Base-by-base conservation (phyloP, 2,797 vertebrate species). In the Jordanella pulchra region DNA sequence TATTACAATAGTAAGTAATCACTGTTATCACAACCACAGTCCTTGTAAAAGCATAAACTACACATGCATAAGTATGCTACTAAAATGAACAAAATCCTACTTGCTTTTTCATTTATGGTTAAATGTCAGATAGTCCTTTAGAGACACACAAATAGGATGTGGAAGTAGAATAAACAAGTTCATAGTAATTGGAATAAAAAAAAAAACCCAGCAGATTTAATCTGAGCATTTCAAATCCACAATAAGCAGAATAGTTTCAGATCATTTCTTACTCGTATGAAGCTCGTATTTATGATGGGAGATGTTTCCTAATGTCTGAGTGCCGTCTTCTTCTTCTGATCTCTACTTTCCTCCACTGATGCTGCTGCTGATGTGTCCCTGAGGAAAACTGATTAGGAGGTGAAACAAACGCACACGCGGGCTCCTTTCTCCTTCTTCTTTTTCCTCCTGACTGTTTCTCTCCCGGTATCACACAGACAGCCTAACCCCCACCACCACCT, bases 321-420 rank as follows among this genome's bases (percentile, higher is more conserved):
- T 56, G 15, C 69, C 17, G 42, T 71, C 9, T 73, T 69, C 67
- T 83, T 85, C 55, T 69, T 80, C 47, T 39, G 30, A 80, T 79
- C 65, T 76, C 67, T 32, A 42, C 79, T 84, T 78, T 80, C 71
- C 80, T 83, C 77, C 67, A 76, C 66, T 74, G 80, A 87, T 87
- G 91, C 90, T 83, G 89, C 69, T 71, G 81, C 84, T 87, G 88
- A 90, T 45, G 76, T 84, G 87, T 92, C 90, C 85, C 85, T 51
- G 54, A 79, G 85, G 83, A 91, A 89, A 90, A 91, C 82, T 89
- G 90, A 93, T 93, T 89, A 90, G 84, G 84, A 91, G 91, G 89
- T 91, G 83, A 92, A 89, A 87, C 63, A 56, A 92, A 81, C 86
- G 80, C 81, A 82, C 82, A 56, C 83, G 80, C 82, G 64, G 77